A percentile compares a stretch with the other conserved stretches of the same genome.
phyloP scores from a whole-genome alignment of 1,140 invertebrate species.

The Psilanteris sp. region DNA sequence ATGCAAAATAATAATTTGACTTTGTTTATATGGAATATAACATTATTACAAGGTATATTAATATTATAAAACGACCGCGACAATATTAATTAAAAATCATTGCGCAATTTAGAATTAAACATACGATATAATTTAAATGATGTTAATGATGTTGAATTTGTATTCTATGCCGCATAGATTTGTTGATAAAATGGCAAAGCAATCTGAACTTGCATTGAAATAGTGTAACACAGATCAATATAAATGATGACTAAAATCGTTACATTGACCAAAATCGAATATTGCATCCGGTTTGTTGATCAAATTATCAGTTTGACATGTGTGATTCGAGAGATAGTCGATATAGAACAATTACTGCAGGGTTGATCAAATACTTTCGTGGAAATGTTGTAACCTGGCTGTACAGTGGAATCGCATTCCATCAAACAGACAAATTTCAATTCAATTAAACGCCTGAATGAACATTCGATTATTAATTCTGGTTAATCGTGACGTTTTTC shows the following conservation, averaged over 20 bases:
- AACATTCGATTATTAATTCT: conserved; percentile 62
- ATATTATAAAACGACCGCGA: too few relatives aligned
- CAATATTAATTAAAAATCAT: too few relatives aligned
- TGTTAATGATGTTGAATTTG: too few relatives aligned
- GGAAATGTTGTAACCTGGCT: conserved; percentile 57
- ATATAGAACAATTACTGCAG: conserved; percentile 64
- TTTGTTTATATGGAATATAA: too few relatives aligned
- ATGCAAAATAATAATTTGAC: too few relatives aligned
- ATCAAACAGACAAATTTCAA: conserved; percentile 61
- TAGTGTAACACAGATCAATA: conserved; percentile 56
- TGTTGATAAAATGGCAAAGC: conserved; percentile 36
- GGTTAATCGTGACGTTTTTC: conserved; percentile 45
- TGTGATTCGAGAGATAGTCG: conserved; percentile 64
- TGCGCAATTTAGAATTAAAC: too few relatives aligned
- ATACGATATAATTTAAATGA: too few relatives aligned
- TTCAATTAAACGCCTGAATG: conserved; percentile 57
- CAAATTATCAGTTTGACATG: conserved; percentile 65
- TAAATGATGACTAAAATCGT: conserved; percentile 56
- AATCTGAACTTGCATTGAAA: conserved; percentile 31
- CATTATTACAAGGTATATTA: too few relatives aligned
- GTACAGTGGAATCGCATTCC: conserved; percentile 53
- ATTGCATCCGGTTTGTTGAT: conserved; percentile 60
- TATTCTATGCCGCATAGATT: conserved; percentile 1
- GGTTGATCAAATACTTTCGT: conserved; percentile 65
- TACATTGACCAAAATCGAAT: conserved; percentile 60